Evolutionary conservation across 2,888 invertebrate species (phyloP).

Genomic region (Leptothorax acervorum): DNA sequence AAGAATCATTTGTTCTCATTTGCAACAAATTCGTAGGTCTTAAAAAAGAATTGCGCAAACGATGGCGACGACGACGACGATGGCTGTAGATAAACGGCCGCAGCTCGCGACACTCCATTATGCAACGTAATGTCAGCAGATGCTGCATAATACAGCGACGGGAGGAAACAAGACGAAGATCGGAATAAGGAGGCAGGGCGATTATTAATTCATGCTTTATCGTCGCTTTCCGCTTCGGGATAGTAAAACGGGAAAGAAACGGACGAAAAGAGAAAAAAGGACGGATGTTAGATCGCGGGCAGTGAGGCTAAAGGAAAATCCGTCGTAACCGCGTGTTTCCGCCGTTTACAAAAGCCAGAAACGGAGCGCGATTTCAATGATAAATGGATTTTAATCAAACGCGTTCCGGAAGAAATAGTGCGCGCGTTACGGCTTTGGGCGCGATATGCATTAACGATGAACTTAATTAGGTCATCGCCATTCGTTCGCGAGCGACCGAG

Average conservation of each 20-base stretch:
- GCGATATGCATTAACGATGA: conserved; percentile 46
- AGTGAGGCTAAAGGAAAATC: conserved; percentile 4
- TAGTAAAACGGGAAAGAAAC: conserved; percentile 27
- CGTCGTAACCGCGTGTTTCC: conserved; percentile 39
- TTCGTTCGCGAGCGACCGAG: conserved; percentile 31
- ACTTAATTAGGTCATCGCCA: conserved; percentile 43
- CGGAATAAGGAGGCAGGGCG: conserved; percentile 29
- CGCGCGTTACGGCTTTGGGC: conserved; percentile 15
- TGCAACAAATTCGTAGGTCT: conserved; percentile 14
- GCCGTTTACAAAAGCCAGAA: conserved; percentile 50
- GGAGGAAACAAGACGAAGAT: conserved; percentile 41
- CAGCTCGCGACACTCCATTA: conserved; percentile 43
- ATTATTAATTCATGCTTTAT: conserved; percentile 61
- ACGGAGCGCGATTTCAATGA: conserved; percentile 61
- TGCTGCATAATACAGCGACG: conserved; percentile 48
- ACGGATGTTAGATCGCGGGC: conserved; percentile 6
- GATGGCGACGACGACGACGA: not conserved
- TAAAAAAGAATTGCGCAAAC: conserved; percentile 36
- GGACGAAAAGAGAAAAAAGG: not conserved
- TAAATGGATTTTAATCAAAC: conserved; percentile 74
- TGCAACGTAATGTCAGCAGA: conserved; percentile 50
- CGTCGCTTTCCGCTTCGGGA: conserved; percentile 20
- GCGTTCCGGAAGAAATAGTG: conserved; percentile 60
- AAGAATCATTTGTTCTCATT: conserved; percentile 33
- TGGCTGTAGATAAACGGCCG: conserved; percentile 32